Evolutionary conservation across 2,797 vertebrate genomes (phyloP), one percentile per base, ranked within the genome.

Genomic region (Gymnothorax javanicus): DNA sequence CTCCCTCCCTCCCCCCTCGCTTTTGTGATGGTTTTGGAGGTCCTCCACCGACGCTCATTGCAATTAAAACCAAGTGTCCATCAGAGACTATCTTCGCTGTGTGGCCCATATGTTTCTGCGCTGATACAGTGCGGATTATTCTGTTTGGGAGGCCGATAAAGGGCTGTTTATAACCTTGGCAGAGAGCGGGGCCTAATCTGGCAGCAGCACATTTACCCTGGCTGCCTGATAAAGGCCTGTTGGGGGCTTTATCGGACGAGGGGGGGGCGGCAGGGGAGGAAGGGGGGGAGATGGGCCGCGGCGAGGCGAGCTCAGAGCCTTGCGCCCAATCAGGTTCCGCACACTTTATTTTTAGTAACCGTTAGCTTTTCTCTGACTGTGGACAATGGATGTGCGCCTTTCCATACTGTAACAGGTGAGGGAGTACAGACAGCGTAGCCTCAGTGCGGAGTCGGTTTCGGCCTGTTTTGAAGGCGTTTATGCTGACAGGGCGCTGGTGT

Each of bases 161-260:
- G 96, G 96, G 97, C 97, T 98, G 97, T 99, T 99, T 98, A 98
- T 99, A 98, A 98, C 97, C 97, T 98, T 98, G 97, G 97, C 98
- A 97, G 96, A 97, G 97, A 96, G 97, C 95, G 96, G 96, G 96
- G 96, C 96, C 97, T 99, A 99, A 99, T 99, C 98, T 99, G 97
- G 95, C 97, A 97, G 96, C 93, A 98, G 97, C 98, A 99, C 98
- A 98, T 99, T 99, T 98, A 96, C 97, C 97, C 97, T 90, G 92
- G 96, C 96, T 96, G 96, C 94, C 96, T 96, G 98, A 99, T 99
- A 98, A 98, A 97, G 95, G 97, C 95, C 97, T 97, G 97, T 97
- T 97, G 97, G 97, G 77, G 87, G 91, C 89, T 91, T 90, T 89
- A 89, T 85, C 71, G 33, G 33, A 85, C 85, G 83, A 84, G 93